Conservation (phyloP, 2,888 invertebrate species). For the Watsonalla binaria region DNA sequence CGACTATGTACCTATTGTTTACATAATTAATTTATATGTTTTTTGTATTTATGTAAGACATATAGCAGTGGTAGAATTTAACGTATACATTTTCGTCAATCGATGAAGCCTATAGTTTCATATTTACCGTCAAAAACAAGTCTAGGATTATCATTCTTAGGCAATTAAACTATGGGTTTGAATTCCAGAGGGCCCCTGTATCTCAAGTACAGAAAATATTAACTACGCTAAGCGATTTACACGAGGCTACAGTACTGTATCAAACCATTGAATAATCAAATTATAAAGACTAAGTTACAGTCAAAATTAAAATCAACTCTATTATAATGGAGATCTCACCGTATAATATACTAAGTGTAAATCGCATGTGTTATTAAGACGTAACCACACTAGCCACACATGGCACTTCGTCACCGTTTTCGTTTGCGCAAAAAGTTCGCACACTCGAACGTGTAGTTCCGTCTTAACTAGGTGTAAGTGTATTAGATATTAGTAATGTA, state of each 20-base stretch:
- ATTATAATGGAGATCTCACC: constrained; percentile 37
- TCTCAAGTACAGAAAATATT: constrained; percentile 19
- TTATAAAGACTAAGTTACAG: constrained; percentile 29
- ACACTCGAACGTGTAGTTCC: neutral
- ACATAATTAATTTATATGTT: no score
- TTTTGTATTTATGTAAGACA: no score
- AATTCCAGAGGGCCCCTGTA: neutral
- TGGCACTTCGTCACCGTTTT: neutral
- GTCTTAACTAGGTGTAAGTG: neutral
- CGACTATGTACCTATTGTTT: no score
- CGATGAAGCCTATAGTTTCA: no score
- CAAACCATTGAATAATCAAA: constrained; percentile 27
- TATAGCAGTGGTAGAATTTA: no score
- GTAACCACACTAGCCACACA: constrained; percentile 9
- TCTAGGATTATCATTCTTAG: no score
- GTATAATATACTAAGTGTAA: constrained; percentile 19
- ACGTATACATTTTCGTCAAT: no score
- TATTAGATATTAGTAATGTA: neutral
- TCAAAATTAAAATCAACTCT: constrained; percentile 29
- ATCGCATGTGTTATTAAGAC: constrained; percentile 14
- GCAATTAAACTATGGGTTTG: no score
- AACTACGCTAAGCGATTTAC: constrained; percentile 52
- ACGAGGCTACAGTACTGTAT: constrained; percentile 43
- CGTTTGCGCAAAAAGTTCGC: neutral
- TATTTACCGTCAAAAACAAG: no score